A percentile compares a stretch with the other conserved stretches of the same genome.
These are phyloP conservation scores for Amyelois transitella DNA, from an alignment of 1,140 invertebrate genomes.

Conservation along the genomic window DNA sequence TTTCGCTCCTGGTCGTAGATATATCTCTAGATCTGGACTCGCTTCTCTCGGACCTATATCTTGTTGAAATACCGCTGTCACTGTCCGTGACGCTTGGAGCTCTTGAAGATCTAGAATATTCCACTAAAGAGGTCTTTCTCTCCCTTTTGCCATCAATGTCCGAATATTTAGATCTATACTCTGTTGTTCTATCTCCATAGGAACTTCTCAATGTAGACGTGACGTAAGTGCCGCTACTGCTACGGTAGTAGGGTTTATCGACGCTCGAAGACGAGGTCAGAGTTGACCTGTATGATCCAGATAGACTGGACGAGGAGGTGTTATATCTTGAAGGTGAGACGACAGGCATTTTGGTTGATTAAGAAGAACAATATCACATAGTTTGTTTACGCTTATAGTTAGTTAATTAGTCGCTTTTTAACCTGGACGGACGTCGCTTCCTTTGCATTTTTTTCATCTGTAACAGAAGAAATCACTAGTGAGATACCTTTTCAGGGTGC, in stretches of 20 bases:
- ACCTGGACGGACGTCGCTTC: conserved; percentile 45
- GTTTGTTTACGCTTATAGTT: conserved; percentile 17
- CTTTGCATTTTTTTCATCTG: conserved; percentile 52
- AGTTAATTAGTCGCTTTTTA: conserved; percentile 28
- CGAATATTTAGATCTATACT: conserved; percentile 57
- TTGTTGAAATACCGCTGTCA: conserved; percentile 58
- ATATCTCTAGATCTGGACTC: conserved; percentile 58
- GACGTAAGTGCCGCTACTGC: conserved; percentile 61
- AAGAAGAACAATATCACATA: conserved; percentile 22
- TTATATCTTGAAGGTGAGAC: conserved; percentile 73
- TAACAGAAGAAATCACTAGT: conserved; percentile 23
- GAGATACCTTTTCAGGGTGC: not conserved
- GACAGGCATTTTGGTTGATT: conserved; percentile 72
- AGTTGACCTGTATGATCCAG: conserved; percentile 72
- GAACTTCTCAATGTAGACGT: conserved; percentile 55
- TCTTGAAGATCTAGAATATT: conserved; percentile 51
- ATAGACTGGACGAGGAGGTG: conserved; percentile 48
- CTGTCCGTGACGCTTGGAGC: conserved; percentile 67
- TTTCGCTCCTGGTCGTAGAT: conserved; percentile 62
- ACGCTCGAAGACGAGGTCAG: conserved; percentile 63
- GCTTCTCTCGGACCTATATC: conserved; percentile 55
- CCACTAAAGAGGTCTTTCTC: conserved; percentile 59
- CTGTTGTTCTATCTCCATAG: conserved; percentile 68
- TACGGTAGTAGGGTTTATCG: conserved; percentile 72
- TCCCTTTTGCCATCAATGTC: conserved; percentile 61